Evolutionary conservation across 37 sponge, comb jelly and placozoan species (phyloP).

Genomic region (Mnemiopsis leidyi): DNA sequence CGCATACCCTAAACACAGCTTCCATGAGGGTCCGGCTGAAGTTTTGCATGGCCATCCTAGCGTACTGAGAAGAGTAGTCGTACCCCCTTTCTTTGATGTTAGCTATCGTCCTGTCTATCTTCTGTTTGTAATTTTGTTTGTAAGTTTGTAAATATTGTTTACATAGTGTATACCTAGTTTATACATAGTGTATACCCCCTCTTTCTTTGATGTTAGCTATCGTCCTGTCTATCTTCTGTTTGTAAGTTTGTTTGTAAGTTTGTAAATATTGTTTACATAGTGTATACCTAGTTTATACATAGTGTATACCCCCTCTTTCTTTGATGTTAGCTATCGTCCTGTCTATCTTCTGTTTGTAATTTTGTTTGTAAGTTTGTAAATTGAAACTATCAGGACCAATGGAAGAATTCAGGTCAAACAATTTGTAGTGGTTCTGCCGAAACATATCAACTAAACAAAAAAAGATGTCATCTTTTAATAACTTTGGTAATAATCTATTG

Average conservation of each 20-base stretch:
- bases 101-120: not conserved
- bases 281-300: too few species aligned
- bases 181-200: too few species aligned
- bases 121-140: too few species aligned
- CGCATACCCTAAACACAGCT: constrained; percentile 35
- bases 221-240: constrained; percentile 26
- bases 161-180: too few species aligned
- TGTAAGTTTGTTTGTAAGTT: too few species aligned
- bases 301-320: constrained; percentile 11
- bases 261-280: too few species aligned
- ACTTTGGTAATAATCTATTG: not conserved
- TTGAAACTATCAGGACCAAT: too few species aligned
- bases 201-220: constrained; percentile 7
- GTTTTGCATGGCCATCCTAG: constrained; percentile 36
- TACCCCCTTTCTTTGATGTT: constrained; percentile 33
- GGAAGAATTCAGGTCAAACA: too few species aligned
- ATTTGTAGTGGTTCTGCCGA: too few species aligned
- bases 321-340: constrained; percentile 8
- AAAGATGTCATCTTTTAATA: not conserved
- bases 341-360: constrained; percentile 46
- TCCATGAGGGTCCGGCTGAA: constrained; percentile 38
- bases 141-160: too few species aligned
- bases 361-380: too few species aligned
- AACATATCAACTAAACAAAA: too few species aligned
- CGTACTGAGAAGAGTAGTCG: constrained; percentile 32